These are phyloP conservation scores for Hecatera dysodea DNA, from an alignment of 2,888 invertebrate species.

Conservation along the genomic window DNA sequence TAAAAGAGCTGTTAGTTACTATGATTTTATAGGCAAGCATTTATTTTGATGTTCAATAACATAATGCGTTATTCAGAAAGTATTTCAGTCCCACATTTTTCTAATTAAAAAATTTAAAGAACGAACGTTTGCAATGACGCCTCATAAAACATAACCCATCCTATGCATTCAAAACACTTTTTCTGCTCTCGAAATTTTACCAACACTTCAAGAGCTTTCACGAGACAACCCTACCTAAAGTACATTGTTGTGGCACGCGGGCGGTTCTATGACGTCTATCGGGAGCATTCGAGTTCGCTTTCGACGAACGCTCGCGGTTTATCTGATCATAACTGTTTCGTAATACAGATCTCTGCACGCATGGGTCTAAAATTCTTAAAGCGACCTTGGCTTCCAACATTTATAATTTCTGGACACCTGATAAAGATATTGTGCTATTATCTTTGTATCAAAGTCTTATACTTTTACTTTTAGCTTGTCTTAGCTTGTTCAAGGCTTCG, in stretches of 20 bases:
- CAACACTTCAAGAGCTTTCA: background rate
- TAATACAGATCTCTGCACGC: constrained; percentile 80
- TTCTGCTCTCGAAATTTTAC: background rate
- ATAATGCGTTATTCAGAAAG: background rate
- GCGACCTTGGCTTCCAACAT: constrained; percentile 82
- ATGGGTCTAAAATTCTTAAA: constrained; percentile 78
- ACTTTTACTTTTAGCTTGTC: constrained; percentile 74
- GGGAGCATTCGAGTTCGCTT: constrained; percentile 77
- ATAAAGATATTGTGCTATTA: constrained; percentile 76
- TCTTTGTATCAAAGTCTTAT: constrained; percentile 71
- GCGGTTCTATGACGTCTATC: constrained; percentile 74
- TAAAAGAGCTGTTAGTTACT: constrained; percentile 38
- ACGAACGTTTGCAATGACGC: too few species aligned
- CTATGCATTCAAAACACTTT: background rate
- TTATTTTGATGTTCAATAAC: background rate
- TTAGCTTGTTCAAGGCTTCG: constrained; percentile 62
- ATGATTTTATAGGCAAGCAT: background rate
- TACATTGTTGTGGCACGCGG: constrained; percentile 63
- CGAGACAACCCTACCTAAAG: constrained; percentile 54
- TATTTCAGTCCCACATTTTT: background rate
- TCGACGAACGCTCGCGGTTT: constrained; percentile 78
- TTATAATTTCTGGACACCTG: constrained; percentile 79
- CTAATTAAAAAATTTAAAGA: too few species aligned
- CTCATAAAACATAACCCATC: background rate
- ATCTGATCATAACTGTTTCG: constrained; percentile 85